Evolutionary conservation across 2,113 vertebrate species (phyloP).

Genomic region (Nycticebus coucang): DNA sequence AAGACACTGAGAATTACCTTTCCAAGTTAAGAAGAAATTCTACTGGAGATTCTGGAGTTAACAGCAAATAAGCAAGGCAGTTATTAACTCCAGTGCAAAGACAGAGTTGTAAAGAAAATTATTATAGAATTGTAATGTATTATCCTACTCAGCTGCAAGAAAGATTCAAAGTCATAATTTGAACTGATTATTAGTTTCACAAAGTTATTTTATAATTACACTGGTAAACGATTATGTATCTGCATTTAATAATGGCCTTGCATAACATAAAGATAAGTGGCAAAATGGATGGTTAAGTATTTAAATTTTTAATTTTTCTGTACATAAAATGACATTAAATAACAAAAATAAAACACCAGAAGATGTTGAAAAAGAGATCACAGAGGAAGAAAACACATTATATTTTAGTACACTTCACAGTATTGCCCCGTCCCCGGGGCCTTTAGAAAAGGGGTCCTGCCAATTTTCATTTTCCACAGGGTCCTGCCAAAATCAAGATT

Average conservation of each 20-base stretch:
- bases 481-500: background rate
- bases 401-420: background rate
- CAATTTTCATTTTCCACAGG: background rate
- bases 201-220: constrained; percentile 23
- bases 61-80: background rate
- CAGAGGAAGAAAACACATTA: background rate
- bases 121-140: background rate
- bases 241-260: background rate
- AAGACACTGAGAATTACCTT: background rate
- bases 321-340: background rate
- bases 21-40: background rate
- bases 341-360: background rate
- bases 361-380: background rate
- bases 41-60: background rate
- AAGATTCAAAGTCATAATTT: background rate
- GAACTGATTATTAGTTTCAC: background rate
- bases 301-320: constrained; percentile 3
- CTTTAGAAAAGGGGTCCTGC: background rate
- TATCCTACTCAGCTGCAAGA: background rate
- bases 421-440: background rate
- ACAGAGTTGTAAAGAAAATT: background rate
- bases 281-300: background rate
- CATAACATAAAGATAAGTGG: background rate
- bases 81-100: background rate
- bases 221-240: background rate